Evolutionary conservation across 2,888 invertebrate genomes (phyloP).

Genomic region (Dasypogon diadema): DNA sequence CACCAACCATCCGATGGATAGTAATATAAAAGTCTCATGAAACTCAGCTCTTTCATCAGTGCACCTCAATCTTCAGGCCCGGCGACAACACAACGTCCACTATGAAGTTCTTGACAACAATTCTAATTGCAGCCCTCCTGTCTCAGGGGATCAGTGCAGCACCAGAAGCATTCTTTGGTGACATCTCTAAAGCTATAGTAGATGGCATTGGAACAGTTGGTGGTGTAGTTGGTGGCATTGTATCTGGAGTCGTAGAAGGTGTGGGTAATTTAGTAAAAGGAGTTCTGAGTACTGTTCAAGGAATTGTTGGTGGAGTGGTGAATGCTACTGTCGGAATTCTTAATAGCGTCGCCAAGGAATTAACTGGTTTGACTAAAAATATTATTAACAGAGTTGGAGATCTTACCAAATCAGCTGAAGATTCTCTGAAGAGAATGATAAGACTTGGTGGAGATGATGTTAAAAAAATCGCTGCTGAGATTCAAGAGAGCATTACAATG

Average conservation of each 20-base stretch:
- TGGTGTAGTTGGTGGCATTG: constrained; percentile 6
- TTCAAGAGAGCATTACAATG: not conserved
- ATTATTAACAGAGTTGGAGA: not conserved
- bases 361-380: not conserved
- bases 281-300: constrained; percentile 7
- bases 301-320: not conserved
- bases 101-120: constrained; percentile 12
- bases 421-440: not conserved
- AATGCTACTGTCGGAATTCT: constrained; percentile 13
- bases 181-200: constrained; percentile 4
- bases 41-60: not conserved
- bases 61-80: not conserved
- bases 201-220: constrained; percentile 13
- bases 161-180: not conserved
- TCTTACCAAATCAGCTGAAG: not conserved
- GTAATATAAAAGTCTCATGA: no score
- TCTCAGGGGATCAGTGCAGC: not conserved
- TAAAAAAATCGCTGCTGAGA: not conserved
- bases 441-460: not conserved
- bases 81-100: not conserved
- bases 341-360: not conserved
- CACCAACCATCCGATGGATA: not conserved
- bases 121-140: not conserved
- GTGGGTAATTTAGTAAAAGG: not conserved
- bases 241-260: constrained; percentile 11